phyloP scores from a whole-genome alignment of 2,888 invertebrate genomes.

The Eurytoma adleriae region DNA sequence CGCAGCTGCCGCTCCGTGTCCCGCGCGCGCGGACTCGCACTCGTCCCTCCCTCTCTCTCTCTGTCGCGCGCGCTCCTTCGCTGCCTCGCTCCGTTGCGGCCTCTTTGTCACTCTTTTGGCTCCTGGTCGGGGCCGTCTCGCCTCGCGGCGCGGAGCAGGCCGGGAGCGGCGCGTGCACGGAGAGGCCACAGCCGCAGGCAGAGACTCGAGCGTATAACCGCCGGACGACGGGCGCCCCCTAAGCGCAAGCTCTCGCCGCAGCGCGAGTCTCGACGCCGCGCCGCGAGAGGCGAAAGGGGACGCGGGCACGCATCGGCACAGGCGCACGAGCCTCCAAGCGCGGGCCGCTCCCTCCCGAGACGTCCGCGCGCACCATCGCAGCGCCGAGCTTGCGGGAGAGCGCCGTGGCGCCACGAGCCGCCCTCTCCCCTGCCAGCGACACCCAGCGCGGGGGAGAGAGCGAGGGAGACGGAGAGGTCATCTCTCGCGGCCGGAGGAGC shows the following conservation, averaged over 20 bases:
- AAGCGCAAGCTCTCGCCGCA: constrained; percentile 9
- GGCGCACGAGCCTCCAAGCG: not conserved
- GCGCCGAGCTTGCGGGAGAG: too few species aligned
- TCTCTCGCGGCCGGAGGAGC: too few species aligned
- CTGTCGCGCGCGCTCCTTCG: not conserved
- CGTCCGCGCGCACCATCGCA: too few species aligned
- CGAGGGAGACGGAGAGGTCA: too few species aligned
- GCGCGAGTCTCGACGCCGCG: not conserved
- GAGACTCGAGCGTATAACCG: constrained; percentile 2
- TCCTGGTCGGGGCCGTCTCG: too few species aligned
- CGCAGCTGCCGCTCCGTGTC: not conserved
- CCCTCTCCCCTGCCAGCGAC: too few species aligned
- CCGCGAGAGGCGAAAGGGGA: constrained; percentile 4
- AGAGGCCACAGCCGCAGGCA: not conserved
- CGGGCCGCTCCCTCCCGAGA: too few species aligned
- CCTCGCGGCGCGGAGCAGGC: not conserved
- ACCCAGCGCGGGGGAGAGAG: too few species aligned
- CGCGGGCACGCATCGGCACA: not conserved
- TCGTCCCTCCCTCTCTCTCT: constrained; percentile 2
- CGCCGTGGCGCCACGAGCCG: too few species aligned
- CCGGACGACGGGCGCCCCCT: constrained; percentile 23
- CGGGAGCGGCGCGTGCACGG: not conserved
- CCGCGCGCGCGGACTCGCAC: not conserved
- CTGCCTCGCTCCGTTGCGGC: not conserved
- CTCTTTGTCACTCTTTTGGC: too few species aligned